These are phyloP conservation scores for Ceratoteleas bidentatus DNA, from an alignment of 1,140 invertebrate species.

Conservation along the genomic window DNA sequence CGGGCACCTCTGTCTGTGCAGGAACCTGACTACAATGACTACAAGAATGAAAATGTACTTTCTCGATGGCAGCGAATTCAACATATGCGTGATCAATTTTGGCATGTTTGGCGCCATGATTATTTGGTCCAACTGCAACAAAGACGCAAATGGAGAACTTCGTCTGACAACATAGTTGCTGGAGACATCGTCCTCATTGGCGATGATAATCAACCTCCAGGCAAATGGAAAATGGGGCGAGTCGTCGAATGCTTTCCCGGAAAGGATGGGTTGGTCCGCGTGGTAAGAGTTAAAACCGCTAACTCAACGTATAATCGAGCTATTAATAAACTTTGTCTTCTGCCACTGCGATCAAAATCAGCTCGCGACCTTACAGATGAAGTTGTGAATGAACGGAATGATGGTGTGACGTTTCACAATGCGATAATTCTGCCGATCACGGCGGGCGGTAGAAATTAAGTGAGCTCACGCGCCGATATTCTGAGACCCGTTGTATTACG, in stretches of 20 bases:
- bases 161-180: not conserved
- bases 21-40: constrained; percentile 8
- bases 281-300: constrained; percentile 22
- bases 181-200: constrained; percentile 18
- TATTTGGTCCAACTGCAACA: constrained; percentile 12
- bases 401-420: too few species aligned
- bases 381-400: too few species aligned
- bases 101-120: constrained; percentile 9
- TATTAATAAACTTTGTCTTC: not conserved
- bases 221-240: constrained; percentile 9
- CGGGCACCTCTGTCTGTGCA: not conserved
- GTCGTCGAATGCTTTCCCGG: constrained; percentile 25
- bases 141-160: not conserved
- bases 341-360: too few species aligned
- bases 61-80: constrained; percentile 6
- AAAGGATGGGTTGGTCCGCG: constrained; percentile 22
- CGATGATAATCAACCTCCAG: not conserved
- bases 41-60: constrained; percentile 6
- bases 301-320: not conserved
- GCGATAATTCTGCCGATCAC: too few species aligned
- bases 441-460: too few species aligned
- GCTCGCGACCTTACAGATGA: too few species aligned
- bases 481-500: too few species aligned
- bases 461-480: too few species aligned
- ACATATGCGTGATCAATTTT: constrained; percentile 18